Conservation (phyloP, 2,888 invertebrate genomes). For the Crepidodera aurea region DNA sequence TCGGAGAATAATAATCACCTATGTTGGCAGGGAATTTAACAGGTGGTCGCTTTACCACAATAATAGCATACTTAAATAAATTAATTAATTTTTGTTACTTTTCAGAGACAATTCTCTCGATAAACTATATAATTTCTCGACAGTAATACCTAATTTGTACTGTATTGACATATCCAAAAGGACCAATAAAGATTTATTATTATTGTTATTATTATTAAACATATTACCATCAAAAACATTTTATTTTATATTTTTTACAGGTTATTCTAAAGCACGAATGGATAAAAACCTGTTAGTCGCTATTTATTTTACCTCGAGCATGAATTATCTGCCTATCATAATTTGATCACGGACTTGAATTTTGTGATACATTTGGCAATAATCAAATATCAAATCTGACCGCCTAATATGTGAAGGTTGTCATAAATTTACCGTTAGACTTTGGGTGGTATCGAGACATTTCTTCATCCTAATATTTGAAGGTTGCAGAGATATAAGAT, state of each 20-base stretch:
- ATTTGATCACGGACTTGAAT: neutral
- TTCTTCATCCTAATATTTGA: neutral
- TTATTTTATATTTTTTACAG: too few species aligned
- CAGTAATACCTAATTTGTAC: too few species aligned
- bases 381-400: neutral
- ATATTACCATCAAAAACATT: too few species aligned
- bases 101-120: too few species aligned
- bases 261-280: too few species aligned
- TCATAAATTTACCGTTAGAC: neutral
- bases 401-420: neutral
- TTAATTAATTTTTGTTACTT: too few species aligned
- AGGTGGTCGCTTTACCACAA: neutral
- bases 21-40: slow-evolving; percentile 8
- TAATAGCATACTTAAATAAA: too few species aligned
- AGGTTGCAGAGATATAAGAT: too few species aligned
- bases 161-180: too few species aligned
- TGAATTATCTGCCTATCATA: neutral
- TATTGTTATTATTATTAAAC: too few species aligned
- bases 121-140: too few species aligned
- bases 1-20: slow-evolving; percentile 25
- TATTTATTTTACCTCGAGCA: neutral
- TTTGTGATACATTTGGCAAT: neutral
- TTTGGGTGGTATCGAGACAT: neutral
- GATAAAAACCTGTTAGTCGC: neutral
- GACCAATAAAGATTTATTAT: too few species aligned